phyloP scores from a whole-genome alignment of 2,888 invertebrate species.

The Leucophora obtusa region DNA sequence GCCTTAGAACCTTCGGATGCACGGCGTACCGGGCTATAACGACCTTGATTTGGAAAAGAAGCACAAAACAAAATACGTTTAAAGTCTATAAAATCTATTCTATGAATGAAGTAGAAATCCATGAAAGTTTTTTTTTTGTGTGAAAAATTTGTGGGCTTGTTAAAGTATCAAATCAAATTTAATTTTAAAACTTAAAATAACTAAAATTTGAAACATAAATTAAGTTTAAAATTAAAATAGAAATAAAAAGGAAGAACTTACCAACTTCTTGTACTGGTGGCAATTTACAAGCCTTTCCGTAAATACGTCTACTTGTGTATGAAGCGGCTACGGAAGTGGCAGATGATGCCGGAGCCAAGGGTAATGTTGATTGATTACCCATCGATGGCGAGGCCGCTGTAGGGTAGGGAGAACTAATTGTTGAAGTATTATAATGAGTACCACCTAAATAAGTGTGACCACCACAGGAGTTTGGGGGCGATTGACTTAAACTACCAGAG shows the following conservation, averaged over 20 bases:
- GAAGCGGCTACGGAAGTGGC: slow-evolving; percentile 67
- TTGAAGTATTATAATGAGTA: slow-evolving; percentile 64
- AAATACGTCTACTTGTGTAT: slow-evolving; percentile 73
- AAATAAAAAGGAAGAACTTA: slow-evolving; percentile 79
- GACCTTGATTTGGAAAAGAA: slow-evolving; percentile 70
- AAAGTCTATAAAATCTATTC: neutral
- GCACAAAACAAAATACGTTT: neutral
- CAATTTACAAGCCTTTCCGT: slow-evolving; percentile 77
- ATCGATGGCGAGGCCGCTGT: slow-evolving; percentile 32
- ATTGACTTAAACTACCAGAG: slow-evolving; percentile 76
- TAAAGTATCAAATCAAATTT: neutral
- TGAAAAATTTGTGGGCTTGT: neutral
- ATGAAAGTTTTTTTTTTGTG: neutral
- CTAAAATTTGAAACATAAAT: slow-evolving; percentile 29
- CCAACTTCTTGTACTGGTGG: slow-evolving; percentile 89
- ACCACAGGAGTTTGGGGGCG: slow-evolving; percentile 70
- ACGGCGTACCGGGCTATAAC: slow-evolving; percentile 94
- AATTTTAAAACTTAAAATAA: slow-evolving; percentile 39
- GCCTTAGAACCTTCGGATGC: slow-evolving; percentile 86
- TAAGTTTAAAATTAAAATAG: slow-evolving; percentile 8
- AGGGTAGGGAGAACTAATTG: slow-evolving; percentile 44
- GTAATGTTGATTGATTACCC: slow-evolving; percentile 45
- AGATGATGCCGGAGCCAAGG: slow-evolving; percentile 62
- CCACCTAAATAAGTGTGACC: slow-evolving; percentile 50
- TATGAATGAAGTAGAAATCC: neutral